Conservation (phyloP, 2,797 vertebrate genomes). For the Smutsia temminckii region DNA sequence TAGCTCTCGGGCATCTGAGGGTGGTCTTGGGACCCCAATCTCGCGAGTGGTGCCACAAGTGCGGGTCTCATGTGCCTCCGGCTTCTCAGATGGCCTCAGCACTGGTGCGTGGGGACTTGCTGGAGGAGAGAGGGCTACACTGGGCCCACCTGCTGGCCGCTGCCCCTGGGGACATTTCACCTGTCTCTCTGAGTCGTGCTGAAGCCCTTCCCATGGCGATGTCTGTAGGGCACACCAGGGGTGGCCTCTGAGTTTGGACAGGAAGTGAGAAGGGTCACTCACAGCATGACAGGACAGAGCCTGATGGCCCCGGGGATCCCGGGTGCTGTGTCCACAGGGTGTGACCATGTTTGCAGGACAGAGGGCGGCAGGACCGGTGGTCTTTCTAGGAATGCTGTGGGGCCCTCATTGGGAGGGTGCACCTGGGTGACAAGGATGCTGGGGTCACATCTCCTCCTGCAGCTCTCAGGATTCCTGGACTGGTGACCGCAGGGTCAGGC, state of each 20-base stretch:
- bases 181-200: neutral
- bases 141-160: too few species aligned
- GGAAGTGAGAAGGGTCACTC: neutral
- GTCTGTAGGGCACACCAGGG: neutral
- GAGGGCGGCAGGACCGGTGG: neutral
- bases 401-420: neutral
- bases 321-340: too few species aligned
- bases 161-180: neutral
- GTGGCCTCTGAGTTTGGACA: fast-evolving
- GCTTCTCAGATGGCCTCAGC: too few species aligned
- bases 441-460: neutral
- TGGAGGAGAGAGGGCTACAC: too few species aligned
- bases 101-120: too few species aligned
- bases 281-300: neutral
- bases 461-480: neutral
- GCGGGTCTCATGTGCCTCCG: neutral
- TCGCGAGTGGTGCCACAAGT: too few species aligned
- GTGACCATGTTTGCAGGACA: neutral
- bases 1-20: neutral
- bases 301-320: neutral
- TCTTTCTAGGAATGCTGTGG: neutral
- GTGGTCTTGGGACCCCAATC: neutral
- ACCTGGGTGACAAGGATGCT: neutral
- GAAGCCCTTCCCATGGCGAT: neutral
- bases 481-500: neutral